Base-by-base conservation (phyloP, 2,888 invertebrate genomes). In the Carcina quercana region DNA sequence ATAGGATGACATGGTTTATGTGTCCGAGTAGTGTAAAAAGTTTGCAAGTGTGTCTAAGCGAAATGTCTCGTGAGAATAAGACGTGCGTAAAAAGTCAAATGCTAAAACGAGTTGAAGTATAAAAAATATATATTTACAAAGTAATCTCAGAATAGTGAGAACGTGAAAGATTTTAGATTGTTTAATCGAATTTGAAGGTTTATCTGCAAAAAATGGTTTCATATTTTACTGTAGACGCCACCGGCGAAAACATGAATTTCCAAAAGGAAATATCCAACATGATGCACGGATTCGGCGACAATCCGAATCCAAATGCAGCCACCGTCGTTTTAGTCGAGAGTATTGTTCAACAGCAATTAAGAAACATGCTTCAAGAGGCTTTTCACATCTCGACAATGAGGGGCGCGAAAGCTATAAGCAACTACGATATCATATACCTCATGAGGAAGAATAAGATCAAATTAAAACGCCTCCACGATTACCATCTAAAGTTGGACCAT, bases 201-300 rank as follows among this genome's bases (percentile, higher is more conserved):
- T 13, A 3, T 4, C 15, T 2, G 6, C 7, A 13, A 24, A 35
- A 25, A 41, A 79, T 80, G 79, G 73, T 73, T 1, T 79, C 80
- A 0, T 80, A 78, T 34, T 82, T 79, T 33, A 68, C 69, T 4
- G 56, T 73, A 25, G 80, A 82, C 5, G 58, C 61, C 3, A 44
- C 64, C 0, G 59, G 62, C 5, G 80, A 80, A 44, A 59, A 56
- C 1, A 65, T 66, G 0, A 84, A 86, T 33, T 88, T 86, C 49
- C 85, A 85, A 58, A 82, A 86, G 70, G 93, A 95, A 75, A 93
- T 95, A 46, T 90, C 92, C 0, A 87, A 89, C 51, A 95, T 95
- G 88, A 93, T 95, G 96, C 92, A 94, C 50, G 96, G 95, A n/a
- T 94, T 96, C 59, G 97, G 97, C 0, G 97, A 97, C 59, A 91